These are phyloP conservation scores for Prosapia bicincta DNA, from an alignment of 2,888 invertebrate genomes.

Conservation along the genomic window DNA sequence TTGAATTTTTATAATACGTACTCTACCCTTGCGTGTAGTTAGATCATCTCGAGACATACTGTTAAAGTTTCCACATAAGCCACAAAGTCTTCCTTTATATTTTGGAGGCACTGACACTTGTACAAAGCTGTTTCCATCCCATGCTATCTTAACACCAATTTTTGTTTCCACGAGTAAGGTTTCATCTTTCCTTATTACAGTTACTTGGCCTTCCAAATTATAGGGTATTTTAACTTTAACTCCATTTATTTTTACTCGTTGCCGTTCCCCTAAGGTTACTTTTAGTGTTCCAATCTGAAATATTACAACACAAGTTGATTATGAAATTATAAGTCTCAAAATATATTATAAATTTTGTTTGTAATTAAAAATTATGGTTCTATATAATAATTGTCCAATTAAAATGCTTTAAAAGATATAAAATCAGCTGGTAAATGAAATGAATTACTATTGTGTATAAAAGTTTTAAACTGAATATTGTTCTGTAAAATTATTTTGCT, in stretches of 20 bases:
- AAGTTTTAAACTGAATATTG: no score
- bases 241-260: slow-evolving; percentile 83
- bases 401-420: no score
- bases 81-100: slow-evolving; percentile 70
- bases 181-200: slow-evolving; percentile 63
- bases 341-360: no score
- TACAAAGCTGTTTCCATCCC: slow-evolving; percentile 92
- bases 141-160: slow-evolving; percentile 78
- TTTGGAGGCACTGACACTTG: slow-evolving; percentile 75
- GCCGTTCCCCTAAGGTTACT: slow-evolving; percentile 81
- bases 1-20: neutral
- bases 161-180: slow-evolving; percentile 61
- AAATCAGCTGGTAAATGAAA: no score
- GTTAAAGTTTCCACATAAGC: slow-evolving; percentile 94
- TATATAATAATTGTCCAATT: no score
- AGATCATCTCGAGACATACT: slow-evolving; percentile 82
- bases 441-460: no score
- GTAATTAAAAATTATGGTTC: no score
- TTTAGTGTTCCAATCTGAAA: slow-evolving; percentile 60
- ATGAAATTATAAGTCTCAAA: no score
- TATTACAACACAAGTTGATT: no score
- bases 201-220: slow-evolving; percentile 46
- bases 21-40: slow-evolving; percentile 60
- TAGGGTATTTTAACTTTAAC: slow-evolving; percentile 69
- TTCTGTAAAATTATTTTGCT: no score